These are phyloP conservation scores for Thymelicus acteon DNA, from an alignment of 2,888 invertebrate species.

Conservation along the genomic window DNA sequence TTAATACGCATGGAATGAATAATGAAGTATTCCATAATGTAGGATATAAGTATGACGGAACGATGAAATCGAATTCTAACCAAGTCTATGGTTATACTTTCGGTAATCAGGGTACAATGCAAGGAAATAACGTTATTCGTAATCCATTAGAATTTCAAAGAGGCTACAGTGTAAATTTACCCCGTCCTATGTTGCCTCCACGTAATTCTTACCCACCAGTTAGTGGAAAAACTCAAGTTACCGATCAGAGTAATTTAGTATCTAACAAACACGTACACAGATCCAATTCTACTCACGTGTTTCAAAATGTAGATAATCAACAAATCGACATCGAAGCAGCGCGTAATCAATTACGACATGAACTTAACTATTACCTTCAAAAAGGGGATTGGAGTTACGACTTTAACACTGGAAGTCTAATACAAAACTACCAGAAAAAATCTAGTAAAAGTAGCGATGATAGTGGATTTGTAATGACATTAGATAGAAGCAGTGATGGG, in stretches of 20 bases:
- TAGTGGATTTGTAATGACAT: conserved; percentile 80
- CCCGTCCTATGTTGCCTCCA: conserved; percentile 85
- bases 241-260: conserved; percentile 79
- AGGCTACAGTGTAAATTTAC: conserved; percentile 83
- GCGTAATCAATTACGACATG: conserved; percentile 77
- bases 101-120: conserved; percentile 83
- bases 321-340: conserved; percentile 77
- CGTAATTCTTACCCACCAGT: conserved; percentile 87
- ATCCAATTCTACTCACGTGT: conserved; percentile 86
- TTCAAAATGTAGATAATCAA: conserved; percentile 74
- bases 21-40: conserved; percentile 78
- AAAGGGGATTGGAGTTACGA: conserved; percentile 83
- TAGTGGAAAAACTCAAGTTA: conserved; percentile 82
- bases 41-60: conserved; percentile 77
- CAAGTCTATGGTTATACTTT: conserved; percentile 81
- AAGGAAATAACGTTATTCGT: conserved; percentile 80
- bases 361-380: conserved; percentile 78
- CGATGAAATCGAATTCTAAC: conserved; percentile 71
- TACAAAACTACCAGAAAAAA: conserved; percentile 81
- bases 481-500: conserved; percentile 80
- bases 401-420: conserved; percentile 77
- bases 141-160: conserved; percentile 84
- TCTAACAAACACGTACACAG: conserved; percentile 85
- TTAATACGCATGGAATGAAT: conserved; percentile 64
- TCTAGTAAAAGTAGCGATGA: conserved; percentile 82